Evolutionary conservation across 1,140 invertebrate species (phyloP), one percentile per base, ranked within the genome.

Genomic region (Bradynema listronoti): DNA sequence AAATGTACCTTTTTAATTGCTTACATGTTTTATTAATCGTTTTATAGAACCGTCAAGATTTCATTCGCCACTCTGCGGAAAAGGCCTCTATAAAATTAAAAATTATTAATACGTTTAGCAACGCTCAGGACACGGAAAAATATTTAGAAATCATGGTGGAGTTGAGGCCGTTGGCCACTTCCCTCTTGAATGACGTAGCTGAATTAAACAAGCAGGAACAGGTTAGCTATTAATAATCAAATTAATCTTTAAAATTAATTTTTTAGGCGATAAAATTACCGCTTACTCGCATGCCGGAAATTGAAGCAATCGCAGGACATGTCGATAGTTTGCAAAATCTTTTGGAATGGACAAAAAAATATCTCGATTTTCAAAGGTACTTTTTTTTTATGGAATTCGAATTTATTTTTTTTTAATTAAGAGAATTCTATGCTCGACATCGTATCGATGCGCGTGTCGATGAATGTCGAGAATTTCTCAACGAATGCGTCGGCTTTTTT

Each of bases 321-420:
- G 61, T 63, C 2, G 51, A 63, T 52, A 60, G 27, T 67, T 29
- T 63, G 19, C 67, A 54, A 54, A 58, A 29, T n/a, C 25, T 63
- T 6, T 63, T 63, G 27, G 65, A 68, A 41, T 63, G 65, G 65
- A 68, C 63, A 9, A 34, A 63, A 42, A 61, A 25, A 22, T 63
- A 60, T 30, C 65, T 60, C 2, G 61, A 63, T 9, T 63, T 27
- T 36, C 56, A 36, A 39, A 68, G n/a, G 59, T 61, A 58, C n/a
- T n/a, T n/a, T n/a, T n/a, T n/a, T n/a, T n/a, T n/a, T n/a, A n/a
- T n/a, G n/a, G n/a, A n/a, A n/a, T n/a, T n/a, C 1, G 7, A 53
- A 7, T 9, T 9, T 11, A 63, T 7, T 58, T 14, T 61, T 56
- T 7, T 59, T 14, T 7, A 30, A 55, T 61, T 61, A n/a, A 65